A percentile compares a stretch with the other conserved stretches of the same genome.
Conservation (phyloP, 2,113 vertebrate species). For the Ameiurus melas region DNA sequence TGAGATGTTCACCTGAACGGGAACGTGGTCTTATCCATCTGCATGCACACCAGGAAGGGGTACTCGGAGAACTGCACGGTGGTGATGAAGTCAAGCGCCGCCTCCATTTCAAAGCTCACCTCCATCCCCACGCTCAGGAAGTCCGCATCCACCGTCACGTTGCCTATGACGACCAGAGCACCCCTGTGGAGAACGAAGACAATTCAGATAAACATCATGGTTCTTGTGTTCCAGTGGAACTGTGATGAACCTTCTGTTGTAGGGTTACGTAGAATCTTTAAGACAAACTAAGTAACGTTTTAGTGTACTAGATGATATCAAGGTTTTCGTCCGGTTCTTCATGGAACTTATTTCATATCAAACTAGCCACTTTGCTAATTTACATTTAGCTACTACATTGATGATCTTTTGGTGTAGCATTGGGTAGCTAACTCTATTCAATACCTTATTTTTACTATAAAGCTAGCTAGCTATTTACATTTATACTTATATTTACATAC, state of each 20-base stretch:
- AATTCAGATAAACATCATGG: not conserved
- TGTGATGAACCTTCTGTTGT: not conserved
- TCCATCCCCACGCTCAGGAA: conserved; percentile 85
- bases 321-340: not conserved
- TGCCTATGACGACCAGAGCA: conserved; percentile 76
- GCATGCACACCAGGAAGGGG: conserved; percentile 94
- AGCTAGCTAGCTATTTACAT: not conserved
- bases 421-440: not conserved
- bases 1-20: conserved; percentile 79
- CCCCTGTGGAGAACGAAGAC: conserved; percentile 71
- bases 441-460: not conserved
- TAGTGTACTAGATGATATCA: not conserved
- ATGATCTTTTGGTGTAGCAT: not conserved
- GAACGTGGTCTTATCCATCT: conserved; percentile 88
- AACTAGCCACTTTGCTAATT: not conserved
- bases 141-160: conserved; percentile 84
- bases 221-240: not conserved
- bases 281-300: not conserved
- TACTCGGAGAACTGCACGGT: conserved; percentile 97
- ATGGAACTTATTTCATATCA: not conserved
- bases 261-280: not conserved
- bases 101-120: conserved; percentile 82
- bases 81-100: conserved; percentile 85
- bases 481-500: not conserved
- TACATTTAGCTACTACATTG: not conserved